Percentiles rank a stretch among this genome's conserved stretches.
Evolutionary conservation across 2,797 vertebrate genomes (phyloP).

Genomic region (Anisognathus igniventris): DNA sequence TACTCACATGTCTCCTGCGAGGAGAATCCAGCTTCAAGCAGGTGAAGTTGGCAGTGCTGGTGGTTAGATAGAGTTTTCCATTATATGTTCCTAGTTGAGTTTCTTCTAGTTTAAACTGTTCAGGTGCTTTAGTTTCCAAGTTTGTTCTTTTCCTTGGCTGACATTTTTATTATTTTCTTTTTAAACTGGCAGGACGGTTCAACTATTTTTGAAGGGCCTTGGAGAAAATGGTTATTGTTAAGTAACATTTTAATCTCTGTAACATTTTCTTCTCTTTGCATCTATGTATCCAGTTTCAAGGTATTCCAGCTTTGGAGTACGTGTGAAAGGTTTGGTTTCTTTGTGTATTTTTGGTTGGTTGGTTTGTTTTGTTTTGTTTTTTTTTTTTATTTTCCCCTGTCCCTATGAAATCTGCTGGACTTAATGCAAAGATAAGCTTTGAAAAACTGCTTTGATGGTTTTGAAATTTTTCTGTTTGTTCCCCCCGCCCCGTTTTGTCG

Average conservation of each 20-base stretch:
- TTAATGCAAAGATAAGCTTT: background rate
- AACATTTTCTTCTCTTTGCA: background rate
- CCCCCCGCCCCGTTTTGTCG: rapidly evolving
- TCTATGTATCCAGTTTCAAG: background rate
- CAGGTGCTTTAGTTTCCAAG: background rate
- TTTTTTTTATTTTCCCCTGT: rapidly evolving
- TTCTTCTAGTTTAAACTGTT: background rate
- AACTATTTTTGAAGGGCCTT: background rate
- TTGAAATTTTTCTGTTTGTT: background rate
- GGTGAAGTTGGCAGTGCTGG: background rate
- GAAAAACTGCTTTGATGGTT: background rate
- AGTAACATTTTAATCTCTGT: background rate
- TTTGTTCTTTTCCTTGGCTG: background rate
- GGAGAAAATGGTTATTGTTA: background rate
- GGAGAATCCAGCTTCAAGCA: background rate
- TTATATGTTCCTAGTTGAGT: background rate
- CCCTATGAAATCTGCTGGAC: background rate
- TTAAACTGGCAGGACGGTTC: background rate
- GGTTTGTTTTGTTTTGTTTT: background rate
- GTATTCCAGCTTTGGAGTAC: background rate
- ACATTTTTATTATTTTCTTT: background rate
- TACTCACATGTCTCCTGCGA: background rate
- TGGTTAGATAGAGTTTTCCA: background rate
- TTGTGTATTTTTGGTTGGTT: background rate
- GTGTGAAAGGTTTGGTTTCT: background rate